Percentiles rank a stretch among this genome's conserved stretches.
These are phyloP conservation scores for Phocoena sinus DNA, from an alignment of 2,113 vertebrate species.

Conservation along the genomic window DNA sequence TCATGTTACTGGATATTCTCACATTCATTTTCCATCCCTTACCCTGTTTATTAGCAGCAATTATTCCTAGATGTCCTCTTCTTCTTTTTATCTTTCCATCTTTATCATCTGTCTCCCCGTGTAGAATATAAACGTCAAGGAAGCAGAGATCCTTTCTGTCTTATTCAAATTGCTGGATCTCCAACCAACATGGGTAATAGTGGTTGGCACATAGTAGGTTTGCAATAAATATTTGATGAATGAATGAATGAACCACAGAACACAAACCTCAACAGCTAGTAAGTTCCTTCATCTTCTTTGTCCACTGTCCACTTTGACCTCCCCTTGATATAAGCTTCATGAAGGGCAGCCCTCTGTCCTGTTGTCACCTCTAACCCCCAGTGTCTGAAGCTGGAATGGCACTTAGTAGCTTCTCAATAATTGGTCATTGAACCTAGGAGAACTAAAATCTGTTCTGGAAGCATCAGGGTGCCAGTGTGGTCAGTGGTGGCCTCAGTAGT, in stretches of 20 bases:
- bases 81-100: background rate
- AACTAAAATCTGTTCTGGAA: background rate
- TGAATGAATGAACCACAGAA: background rate
- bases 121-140: background rate
- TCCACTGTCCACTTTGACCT: background rate
- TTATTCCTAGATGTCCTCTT: background rate
- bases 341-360: background rate
- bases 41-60: no score
- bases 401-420: background rate
- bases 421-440: background rate
- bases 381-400: background rate
- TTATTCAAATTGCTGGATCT: background rate
- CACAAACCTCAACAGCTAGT: background rate
- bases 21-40: background rate
- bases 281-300: background rate
- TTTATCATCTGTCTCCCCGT: background rate
- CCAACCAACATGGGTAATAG: background rate
- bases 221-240: background rate
- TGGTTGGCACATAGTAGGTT: background rate
- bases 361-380: background rate
- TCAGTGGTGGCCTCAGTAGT: accelerated
- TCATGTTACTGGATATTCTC: background rate
- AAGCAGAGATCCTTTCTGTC: no score
- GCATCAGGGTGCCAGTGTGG: background rate
- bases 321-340: background rate